Evolutionary conservation across 1,140 invertebrate genomes (phyloP).

Genomic region (Augochlora pura): DNA sequence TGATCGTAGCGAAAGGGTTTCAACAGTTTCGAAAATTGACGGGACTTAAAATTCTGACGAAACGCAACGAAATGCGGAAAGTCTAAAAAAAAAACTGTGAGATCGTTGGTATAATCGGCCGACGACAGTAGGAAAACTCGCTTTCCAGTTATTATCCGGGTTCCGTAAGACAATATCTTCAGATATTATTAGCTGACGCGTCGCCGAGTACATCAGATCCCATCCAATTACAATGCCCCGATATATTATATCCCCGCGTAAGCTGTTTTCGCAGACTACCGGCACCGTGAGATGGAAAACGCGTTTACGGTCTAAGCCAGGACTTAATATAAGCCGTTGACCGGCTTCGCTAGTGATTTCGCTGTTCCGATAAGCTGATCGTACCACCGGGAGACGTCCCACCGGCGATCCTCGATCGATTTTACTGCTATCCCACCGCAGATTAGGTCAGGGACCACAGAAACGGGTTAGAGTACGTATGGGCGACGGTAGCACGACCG

Average conservation of each 20-base stretch:
- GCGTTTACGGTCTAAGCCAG: slow-evolving; percentile 57
- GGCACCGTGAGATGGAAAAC: slow-evolving; percentile 53
- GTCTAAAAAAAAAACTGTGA: no score
- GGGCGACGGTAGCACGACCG: slow-evolving; percentile 59
- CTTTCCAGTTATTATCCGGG: no score
- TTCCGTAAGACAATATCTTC: slow-evolving; percentile 35
- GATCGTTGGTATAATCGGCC: no score
- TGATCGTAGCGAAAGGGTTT: no score
- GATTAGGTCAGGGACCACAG: slow-evolving; percentile 73
- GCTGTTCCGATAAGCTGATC: slow-evolving; percentile 47
- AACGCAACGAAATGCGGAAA: no score
- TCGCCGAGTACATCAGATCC: slow-evolving; percentile 45
- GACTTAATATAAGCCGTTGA: slow-evolving; percentile 54
- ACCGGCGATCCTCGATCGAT: slow-evolving; percentile 59
- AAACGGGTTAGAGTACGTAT: slow-evolving; percentile 65
- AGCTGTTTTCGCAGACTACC: slow-evolving; percentile 48
- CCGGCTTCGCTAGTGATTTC: slow-evolving; percentile 52
- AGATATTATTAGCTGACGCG: slow-evolving; percentile 43
- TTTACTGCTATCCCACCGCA: slow-evolving; percentile 45
- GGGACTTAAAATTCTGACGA: no score
- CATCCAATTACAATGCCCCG: slow-evolving; percentile 56
- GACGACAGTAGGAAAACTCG: no score
- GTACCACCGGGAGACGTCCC: slow-evolving; percentile 41
- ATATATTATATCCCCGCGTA: slow-evolving; percentile 51
- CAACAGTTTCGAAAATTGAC: no score